Conservation (phyloP, 2,113 vertebrate species). For the Rafetus swinhoei region DNA sequence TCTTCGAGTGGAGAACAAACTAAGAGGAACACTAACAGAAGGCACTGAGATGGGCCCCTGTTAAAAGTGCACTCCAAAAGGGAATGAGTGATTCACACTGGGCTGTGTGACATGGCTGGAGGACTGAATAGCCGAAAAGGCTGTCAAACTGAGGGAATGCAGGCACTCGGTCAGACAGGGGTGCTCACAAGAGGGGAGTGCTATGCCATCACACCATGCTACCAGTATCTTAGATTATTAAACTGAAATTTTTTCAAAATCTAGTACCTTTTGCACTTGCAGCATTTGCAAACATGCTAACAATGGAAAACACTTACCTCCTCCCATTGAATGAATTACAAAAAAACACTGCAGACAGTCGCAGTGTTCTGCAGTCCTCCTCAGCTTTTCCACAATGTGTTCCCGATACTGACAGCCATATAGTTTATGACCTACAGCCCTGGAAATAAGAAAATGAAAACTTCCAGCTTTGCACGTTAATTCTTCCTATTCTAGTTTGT, state of each 20-base stretch:
- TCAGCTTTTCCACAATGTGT: slow-evolving; percentile 89
- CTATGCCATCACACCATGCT: background rate
- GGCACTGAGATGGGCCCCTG: too few species aligned
- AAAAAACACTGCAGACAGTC: slow-evolving; percentile 98
- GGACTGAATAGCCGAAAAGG: too few species aligned
- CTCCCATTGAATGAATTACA: slow-evolving; percentile 97
- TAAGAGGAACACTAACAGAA: too few species aligned
- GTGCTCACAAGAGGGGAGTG: too few species aligned
- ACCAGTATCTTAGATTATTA: background rate
- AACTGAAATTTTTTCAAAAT: background rate
- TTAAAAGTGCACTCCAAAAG: too few species aligned
- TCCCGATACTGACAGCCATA: slow-evolving; percentile 91
- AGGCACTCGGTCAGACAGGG: too few species aligned
- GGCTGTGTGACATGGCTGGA: too few species aligned
- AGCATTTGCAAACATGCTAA: background rate
- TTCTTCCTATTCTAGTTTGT: background rate
- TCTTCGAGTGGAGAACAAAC: too few species aligned
- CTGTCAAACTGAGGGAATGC: too few species aligned
- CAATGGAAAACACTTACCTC: slow-evolving; percentile 82
- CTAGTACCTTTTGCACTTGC: background rate
- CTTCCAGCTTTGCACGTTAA: background rate
- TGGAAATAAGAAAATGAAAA: slow-evolving; percentile 50
- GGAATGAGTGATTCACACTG: too few species aligned
- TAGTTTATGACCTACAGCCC: slow-evolving; percentile 92
- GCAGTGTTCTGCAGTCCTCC: slow-evolving; percentile 91